phyloP scores from a whole-genome alignment of 2,797 vertebrate genomes.

The Novumbra hubbsi region DNA sequence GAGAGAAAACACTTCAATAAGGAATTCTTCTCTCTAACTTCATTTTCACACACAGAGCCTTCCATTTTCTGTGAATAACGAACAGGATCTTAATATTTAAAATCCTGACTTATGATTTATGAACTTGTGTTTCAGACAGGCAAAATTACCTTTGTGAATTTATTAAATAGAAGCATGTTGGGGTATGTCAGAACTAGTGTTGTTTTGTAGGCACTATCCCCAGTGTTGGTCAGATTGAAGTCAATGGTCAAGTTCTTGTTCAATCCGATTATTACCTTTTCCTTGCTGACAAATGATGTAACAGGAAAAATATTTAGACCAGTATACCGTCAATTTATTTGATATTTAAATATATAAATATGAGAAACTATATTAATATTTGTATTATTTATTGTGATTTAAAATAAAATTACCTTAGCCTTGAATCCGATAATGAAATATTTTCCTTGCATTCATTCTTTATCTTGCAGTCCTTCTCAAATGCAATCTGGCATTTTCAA shows the following conservation, averaged over 20 bases:
- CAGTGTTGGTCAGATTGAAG: conserved; percentile 57
- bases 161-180: conserved; percentile 55
- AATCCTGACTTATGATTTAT: neutral
- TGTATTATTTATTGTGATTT: neutral
- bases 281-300: conserved; percentile 26
- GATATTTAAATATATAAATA: neutral
- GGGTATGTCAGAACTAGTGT: conserved; percentile 63
- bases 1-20: conserved; percentile 45
- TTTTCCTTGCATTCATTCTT: conserved; percentile 51
- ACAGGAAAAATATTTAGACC: neutral
- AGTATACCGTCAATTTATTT: too few relatives aligned
- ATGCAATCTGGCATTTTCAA: conserved; percentile 60
- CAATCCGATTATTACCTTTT: conserved; percentile 53
- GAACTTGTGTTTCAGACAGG: neutral
- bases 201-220: conserved; percentile 68
- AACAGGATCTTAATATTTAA: neutral
- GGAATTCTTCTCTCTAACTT: conserved; percentile 15
- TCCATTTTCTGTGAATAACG: conserved; percentile 35
- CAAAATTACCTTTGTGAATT: conserved; percentile 37
- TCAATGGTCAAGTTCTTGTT: conserved; percentile 54
- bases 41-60: conserved; percentile 30
- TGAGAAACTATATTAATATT: neutral
- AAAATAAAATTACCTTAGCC: conserved; percentile 59
- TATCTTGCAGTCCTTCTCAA: conserved; percentile 62
- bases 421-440: conserved; percentile 47